Conservation (phyloP, 2,113 vertebrate genomes). For the Notarius quadriscutis region DNA sequence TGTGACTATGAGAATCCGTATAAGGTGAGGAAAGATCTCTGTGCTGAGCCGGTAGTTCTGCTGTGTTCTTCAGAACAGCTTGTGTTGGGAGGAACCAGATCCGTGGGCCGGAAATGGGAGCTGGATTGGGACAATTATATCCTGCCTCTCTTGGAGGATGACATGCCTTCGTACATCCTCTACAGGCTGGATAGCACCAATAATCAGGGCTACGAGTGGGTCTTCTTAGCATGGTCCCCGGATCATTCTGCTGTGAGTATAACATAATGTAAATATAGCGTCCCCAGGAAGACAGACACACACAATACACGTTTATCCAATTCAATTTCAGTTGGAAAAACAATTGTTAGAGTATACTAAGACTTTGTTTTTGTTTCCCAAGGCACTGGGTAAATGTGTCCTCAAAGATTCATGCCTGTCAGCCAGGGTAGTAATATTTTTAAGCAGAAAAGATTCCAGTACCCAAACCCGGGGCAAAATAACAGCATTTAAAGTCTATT, state of each 20-base stretch:
- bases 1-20: not conserved
- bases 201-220: slow-evolving; percentile 87
- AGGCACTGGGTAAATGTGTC: not conserved
- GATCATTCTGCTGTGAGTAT: slow-evolving; percentile 84
- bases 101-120: slow-evolving; percentile 77
- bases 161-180: slow-evolving; percentile 83
- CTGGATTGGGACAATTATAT: slow-evolving; percentile 82
- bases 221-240: slow-evolving; percentile 89
- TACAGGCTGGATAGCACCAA: slow-evolving; percentile 88
- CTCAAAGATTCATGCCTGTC: not conserved
- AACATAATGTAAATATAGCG: not conserved
- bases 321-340: not conserved
- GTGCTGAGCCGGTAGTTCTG: not conserved
- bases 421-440: not conserved
- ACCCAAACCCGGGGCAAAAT: not conserved
- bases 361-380: not conserved
- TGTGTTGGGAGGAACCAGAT: slow-evolving; percentile 74
- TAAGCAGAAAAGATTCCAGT: not conserved
- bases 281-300: too few species aligned
- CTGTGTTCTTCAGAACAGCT: slow-evolving; percentile 74
- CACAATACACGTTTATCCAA: not conserved
- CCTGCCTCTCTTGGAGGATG: slow-evolving; percentile 82
- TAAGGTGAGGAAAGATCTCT: not conserved
- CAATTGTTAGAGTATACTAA: not conserved
- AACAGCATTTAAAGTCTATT: not conserved